Conservation (phyloP, 2,797 vertebrate species). For the Anguilla anguilla region DNA sequence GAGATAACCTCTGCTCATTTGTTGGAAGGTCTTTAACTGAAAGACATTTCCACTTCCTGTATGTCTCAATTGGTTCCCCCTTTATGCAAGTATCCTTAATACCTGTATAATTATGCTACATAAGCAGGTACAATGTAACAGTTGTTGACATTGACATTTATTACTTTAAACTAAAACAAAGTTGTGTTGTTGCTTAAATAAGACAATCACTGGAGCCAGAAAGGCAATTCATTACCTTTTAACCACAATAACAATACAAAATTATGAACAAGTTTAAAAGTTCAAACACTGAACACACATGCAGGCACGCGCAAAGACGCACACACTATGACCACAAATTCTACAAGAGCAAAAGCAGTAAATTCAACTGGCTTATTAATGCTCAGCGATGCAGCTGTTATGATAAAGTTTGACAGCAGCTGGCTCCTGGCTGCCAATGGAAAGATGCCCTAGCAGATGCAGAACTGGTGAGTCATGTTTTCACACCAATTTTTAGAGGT, state of each 20-base stretch:
- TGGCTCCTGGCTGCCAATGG: constrained; percentile 26
- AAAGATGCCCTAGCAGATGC: constrained; percentile 42
- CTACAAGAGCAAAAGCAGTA: constrained; percentile 22
- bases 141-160: neutral
- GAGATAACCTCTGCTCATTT: neutral
- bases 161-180: neutral
- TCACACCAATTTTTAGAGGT: neutral
- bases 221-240: constrained; percentile 28
- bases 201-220: neutral
- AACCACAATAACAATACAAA: neutral
- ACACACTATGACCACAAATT: neutral
- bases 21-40: neutral
- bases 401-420: constrained; percentile 44
- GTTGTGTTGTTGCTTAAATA: neutral
- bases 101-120: neutral
- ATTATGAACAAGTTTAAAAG: neutral
- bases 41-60: neutral
- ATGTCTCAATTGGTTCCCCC: neutral
- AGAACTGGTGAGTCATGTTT: constrained; percentile 41
- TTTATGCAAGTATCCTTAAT: neutral
- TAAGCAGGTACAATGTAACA: neutral
- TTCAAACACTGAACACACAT: neutral
- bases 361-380: constrained; percentile 51
- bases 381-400: constrained; percentile 43
- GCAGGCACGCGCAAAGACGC: neutral